Percentiles rank a stretch among this genome's conserved stretches.
These are phyloP conservation scores for Dusona sp. DNA, from an alignment of 2,888 invertebrate genomes.

Conservation along the genomic window DNA sequence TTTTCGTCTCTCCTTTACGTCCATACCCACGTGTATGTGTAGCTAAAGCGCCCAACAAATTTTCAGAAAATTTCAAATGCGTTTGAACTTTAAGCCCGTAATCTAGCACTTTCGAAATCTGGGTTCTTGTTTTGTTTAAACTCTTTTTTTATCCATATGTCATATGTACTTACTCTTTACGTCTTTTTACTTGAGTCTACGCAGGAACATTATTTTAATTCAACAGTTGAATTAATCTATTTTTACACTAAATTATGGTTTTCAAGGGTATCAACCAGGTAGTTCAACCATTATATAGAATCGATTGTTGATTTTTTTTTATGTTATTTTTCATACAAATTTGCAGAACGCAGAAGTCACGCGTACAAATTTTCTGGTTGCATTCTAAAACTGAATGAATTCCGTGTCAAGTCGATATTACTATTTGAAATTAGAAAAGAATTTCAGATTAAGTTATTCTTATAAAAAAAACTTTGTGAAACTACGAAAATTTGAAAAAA, in stretches of 20 bases:
- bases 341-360: too few relatives aligned
- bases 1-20: constrained; percentile 37
- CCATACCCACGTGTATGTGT: constrained; percentile 69
- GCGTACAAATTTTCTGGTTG: too few relatives aligned
- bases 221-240: not conserved
- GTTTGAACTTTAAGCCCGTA: not conserved
- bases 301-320: not conserved
- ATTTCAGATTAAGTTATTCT: not conserved
- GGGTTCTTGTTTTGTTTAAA: not conserved
- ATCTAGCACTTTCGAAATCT: constrained; percentile 5
- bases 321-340: too few relatives aligned
- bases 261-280: not conserved
- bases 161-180: not conserved
- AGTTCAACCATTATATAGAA: not conserved
- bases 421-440: not conserved
- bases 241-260: not conserved
- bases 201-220: not conserved
- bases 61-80: not conserved
- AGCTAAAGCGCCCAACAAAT: not conserved
- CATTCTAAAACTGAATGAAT: too few relatives aligned
- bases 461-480: not conserved
- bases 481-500: not conserved
- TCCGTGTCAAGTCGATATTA: too few relatives aligned
- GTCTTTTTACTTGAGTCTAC: not conserved
- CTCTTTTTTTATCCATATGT: not conserved